Base-by-base conservation (phyloP, 2,888 invertebrate genomes). In the Byasa hedistus region DNA sequence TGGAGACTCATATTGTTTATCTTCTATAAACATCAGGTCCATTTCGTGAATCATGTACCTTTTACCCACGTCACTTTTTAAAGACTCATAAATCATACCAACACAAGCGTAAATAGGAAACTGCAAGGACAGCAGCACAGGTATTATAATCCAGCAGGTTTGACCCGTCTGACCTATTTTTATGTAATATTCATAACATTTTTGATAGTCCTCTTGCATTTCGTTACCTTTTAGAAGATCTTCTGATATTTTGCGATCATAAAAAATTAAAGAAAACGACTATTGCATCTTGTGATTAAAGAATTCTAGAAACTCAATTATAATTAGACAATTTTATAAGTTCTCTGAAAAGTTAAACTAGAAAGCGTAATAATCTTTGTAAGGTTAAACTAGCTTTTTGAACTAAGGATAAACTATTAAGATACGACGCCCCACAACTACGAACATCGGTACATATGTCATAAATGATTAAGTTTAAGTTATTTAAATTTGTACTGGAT, bases 41-140 rank as follows among this genome's bases (percentile, higher is more conserved):
- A 87, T 84, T 39, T 87, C 86, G 22, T 87, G 85, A 1, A 87
- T 79, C 86, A 87, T 87, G 12, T 78, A 74, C 54, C 75, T 77
- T 56, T 73, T 72, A 15, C 73, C 80, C 21, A 77, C 74, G 57
- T 86, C 86, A 3, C 79, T 81, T 60, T 75, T 74, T 21, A 86
- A 69, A 52, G 76, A 81, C 39, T 82, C 82, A 44, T 82, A 82
- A 0, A 79, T 77, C 77, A 80, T 86, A 17, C 75, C 66, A 5
- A 75, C 58, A 0, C 78, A 79, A 2, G 87, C 83, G 64, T 84
- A 84, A 24, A 86, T 69, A 0, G 87, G 85, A 69, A 87, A 87
- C 23, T 83, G 79, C 0, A 75, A 73, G 44, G 79, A 78, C 64
- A 87, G 68, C 27, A 83, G 17, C 15, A 75, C 68, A 0, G 87